These are phyloP conservation scores for Pammene aurita DNA, from an alignment of 2,888 invertebrate genomes.

Conservation along the genomic window DNA sequence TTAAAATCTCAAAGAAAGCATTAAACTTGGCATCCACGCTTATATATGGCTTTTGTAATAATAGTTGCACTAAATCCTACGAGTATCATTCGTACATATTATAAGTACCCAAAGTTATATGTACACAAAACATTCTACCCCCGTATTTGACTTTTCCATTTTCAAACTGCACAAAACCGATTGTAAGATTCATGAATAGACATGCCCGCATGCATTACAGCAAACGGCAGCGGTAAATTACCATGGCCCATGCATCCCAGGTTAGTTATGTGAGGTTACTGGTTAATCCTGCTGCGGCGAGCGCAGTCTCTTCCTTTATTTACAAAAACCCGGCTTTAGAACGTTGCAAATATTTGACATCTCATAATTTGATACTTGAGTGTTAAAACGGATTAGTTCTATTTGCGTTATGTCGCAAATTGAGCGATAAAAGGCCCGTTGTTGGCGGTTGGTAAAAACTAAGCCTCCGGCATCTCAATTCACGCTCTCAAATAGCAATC, in stretches of 20 bases:
- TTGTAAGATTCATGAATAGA: slow-evolving; percentile 18
- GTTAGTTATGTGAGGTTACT: slow-evolving; percentile 20
- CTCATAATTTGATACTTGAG: not conserved
- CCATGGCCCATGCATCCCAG: slow-evolving; percentile 20
- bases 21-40: no score
- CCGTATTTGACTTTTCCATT: not conserved
- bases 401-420: slow-evolving; percentile 4
- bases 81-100: no score
- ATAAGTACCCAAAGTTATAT: no score
- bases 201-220: slow-evolving; percentile 18
- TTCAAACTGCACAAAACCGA: slow-evolving; percentile 10
- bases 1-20: no score
- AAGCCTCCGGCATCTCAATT: slow-evolving; percentile 22
- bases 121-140: not conserved
- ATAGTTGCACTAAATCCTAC: no score
- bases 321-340: slow-evolving; percentile 26
- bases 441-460: slow-evolving; percentile 29
- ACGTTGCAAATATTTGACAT: not conserved
- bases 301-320: slow-evolving; percentile 30
- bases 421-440: slow-evolving; percentile 27
- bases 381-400: not conserved
- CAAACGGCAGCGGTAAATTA: slow-evolving; percentile 24
- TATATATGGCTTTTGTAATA: no score
- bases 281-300: slow-evolving; percentile 14
- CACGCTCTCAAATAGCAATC: slow-evolving; percentile 21